Evolutionary conservation across 1,140 invertebrate genomes (phyloP), one percentile per base, ranked within the genome.

Genomic region (Drosophila orosa): DNA sequence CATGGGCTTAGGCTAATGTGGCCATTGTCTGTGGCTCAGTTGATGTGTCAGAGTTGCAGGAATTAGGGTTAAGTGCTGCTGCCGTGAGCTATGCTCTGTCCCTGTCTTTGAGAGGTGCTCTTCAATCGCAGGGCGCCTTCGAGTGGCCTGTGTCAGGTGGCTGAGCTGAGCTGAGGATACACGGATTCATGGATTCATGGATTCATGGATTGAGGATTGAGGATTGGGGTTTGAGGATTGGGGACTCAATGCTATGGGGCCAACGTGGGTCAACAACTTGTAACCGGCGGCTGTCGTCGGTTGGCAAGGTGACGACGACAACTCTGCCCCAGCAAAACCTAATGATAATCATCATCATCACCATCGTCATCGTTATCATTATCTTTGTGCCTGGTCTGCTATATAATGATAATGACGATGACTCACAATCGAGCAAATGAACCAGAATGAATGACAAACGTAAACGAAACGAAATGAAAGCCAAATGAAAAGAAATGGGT

Each of bases 381-480:
- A 56, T 55, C 33, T 9, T 55, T 39, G 29, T 25, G 44, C 8
- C 31, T 19, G 8, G 13, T 0, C 50, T 54, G 50, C 50, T 2
- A 35, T 2, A 35, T 54, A 54, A 63, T 47, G 65, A 63, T 71
- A 40, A 63, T 59, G 50, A 61, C 62, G 63, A 60, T 75, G 69
- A 91, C 86, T 76, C 78, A 90, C 89, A 90, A 90, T 90, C 57
- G 78, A 79, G 80, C 78, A 90, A 91, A 90, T 90, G 87, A 89
- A 89, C 78, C 85, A 84, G 78, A 90, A 84, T 78, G 74, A 84
- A 90, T 79, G 62, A 87, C 67, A 89, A 90, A 77, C 76, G 55
- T 55, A 78, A 74, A 74, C 44, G 74, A 78, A 80, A 65, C 56
- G 55, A 73, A 78, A 66, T 42, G 55, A 82, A 69, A 69, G 33